Evolutionary conservation across 2,888 invertebrate genomes (phyloP), one percentile per base, ranked within the genome.

Genomic region (Diadromus collaris): DNA sequence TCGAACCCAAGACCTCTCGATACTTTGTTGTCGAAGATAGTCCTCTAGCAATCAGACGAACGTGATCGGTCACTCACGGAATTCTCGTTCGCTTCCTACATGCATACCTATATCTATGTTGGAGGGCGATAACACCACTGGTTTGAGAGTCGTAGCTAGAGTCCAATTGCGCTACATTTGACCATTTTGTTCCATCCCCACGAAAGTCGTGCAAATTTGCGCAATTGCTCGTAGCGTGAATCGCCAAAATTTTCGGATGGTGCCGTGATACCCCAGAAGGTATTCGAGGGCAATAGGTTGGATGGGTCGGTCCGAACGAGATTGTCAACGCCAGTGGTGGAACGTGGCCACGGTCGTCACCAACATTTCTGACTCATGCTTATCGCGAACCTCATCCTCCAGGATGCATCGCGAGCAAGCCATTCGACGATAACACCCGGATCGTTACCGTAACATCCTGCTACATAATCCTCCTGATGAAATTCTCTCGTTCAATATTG

Each of bases 81-180:
- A 46, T 24, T 51, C 21, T 38, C n/a, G 13, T n/a, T 21, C 19
- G 54, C 27, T 1, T 2, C 48, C 41, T 54, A 51, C 34, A 13
- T 13, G 38, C 2, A 56, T n/a, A 73, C 38, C 6, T 48, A 32
- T 34, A 21, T 60, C 16, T 29, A 24, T 44, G 13, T 6, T 24
- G 19, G 32, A 29, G 29, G 3, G 21, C 21, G 44, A 38, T 63
- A 71, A 75, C 56, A 29, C 13, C 63, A 58, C 44, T 19, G 7
- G 60, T 60, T 29, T 32, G 46, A 70, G 71, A 38, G 67, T 67
- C 63, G 41, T 54, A 34, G n/a, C 21, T 9, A n/a, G 54, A 16
- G 21, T 65, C 29, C 48, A 21, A 34, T 21, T 5, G 56, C 34
- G 19, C 65, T 13, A 19, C 32, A 51, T 24, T 38, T 24, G 27